A percentile compares a stretch with the other conserved stretches of the same genome.
Evolutionary conservation across 2,888 invertebrate species (phyloP).

Genomic region (Sicus ferrugineus): DNA sequence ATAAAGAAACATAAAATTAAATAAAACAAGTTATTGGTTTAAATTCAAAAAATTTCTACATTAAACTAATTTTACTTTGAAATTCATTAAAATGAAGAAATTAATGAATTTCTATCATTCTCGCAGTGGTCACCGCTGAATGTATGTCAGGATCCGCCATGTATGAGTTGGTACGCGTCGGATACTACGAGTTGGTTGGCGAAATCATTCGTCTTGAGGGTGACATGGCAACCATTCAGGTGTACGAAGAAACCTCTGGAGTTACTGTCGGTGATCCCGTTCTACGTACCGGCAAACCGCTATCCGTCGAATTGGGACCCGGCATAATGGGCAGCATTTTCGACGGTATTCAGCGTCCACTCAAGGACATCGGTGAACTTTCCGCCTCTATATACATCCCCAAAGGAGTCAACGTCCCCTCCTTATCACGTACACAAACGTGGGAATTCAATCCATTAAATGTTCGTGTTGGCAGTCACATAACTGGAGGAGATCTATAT

Average conservation of each 20-base stretch:
- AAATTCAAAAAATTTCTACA: no score
- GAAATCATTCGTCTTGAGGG: conserved; percentile 99
- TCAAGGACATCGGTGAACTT: conserved; percentile 91
- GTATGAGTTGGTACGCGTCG: conserved; percentile 98
- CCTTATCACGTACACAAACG: conserved; percentile 76
- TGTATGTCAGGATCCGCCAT: conserved; percentile 99
- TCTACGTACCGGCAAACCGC: conserved; percentile 93
- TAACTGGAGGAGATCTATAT: conserved; percentile 96
- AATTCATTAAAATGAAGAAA: no score
- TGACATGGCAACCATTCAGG: conserved; percentile 99
- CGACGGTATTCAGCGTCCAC: conserved; percentile 98
- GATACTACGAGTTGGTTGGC: conserved; percentile 94
- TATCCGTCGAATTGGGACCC: conserved; percentile 97
- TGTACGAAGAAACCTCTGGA: conserved; percentile 93
- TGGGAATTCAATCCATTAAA: conserved; percentile 92
- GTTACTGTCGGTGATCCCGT: conserved; percentile 99
- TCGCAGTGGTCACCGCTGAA: conserved; percentile 93
- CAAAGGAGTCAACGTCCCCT: conserved; percentile 93
- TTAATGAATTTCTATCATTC: neutral
- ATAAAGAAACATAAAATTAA: no score
- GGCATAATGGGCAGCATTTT: conserved; percentile 99
- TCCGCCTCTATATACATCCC: conserved; percentile 98
- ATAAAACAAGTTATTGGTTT: no score
- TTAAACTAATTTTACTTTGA: no score
- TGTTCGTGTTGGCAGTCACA: conserved; percentile 88